Percentiles rank a stretch among this genome's conserved stretches.
Conservation (phyloP, 2,113 vertebrate species). For the Neomonachus schauinslandi region DNA sequence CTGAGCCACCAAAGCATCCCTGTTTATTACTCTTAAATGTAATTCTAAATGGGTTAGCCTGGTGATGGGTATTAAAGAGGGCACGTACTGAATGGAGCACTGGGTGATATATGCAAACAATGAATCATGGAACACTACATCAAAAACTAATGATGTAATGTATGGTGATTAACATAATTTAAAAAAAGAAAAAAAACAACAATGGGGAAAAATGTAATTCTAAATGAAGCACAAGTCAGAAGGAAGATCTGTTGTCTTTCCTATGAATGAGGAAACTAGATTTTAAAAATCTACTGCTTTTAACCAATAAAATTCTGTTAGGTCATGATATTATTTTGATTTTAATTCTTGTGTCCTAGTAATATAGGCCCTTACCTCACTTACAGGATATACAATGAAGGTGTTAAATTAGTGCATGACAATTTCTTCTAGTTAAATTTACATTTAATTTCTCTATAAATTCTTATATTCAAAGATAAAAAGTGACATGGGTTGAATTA, state of each 20-base stretch:
- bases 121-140: too few relatives aligned
- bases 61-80: too few relatives aligned
- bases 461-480: background rate
- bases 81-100: too few relatives aligned
- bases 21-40: background rate
- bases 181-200: too few relatives aligned
- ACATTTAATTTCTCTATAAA: background rate
- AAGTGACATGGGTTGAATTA: background rate
- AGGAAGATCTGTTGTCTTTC: background rate
- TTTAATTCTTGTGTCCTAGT: background rate
- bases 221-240: background rate
- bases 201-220: background rate
- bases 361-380: background rate
- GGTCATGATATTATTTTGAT: background rate
- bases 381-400: background rate
- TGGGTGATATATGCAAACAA: too few relatives aligned
- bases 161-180: too few relatives aligned
- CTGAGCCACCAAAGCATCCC: background rate
- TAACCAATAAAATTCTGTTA: background rate
- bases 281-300: background rate
- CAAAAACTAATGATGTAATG: too few relatives aligned
- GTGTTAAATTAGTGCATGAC: background rate
- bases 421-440: conserved; percentile 21
- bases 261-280: background rate
- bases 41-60: background rate